Conservation (phyloP, 1,140 invertebrate species). For the Andrena cerasifolii region DNA sequence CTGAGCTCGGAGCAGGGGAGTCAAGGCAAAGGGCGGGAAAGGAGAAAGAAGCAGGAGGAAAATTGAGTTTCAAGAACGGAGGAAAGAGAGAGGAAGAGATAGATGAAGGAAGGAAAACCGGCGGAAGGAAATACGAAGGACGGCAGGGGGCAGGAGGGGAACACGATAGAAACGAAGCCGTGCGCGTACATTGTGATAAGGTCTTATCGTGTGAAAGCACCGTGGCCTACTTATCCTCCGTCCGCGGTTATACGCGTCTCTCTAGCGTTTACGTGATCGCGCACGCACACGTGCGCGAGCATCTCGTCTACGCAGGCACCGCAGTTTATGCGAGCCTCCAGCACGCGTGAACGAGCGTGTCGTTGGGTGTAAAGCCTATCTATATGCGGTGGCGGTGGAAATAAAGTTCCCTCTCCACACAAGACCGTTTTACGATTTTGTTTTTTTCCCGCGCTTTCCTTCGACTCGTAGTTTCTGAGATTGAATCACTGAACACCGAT, state of each 20-base stretch:
- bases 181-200: constrained; percentile 77
- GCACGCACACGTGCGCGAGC: constrained; percentile 22
- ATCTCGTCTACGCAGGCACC: constrained; percentile 44
- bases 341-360: constrained; percentile 18
- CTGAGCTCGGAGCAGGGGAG: neutral
- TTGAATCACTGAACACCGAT: neutral
- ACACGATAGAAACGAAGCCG: constrained; percentile 52
- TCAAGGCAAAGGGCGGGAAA: neutral
- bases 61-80: neutral
- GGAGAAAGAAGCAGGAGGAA: constrained; percentile 4
- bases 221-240: constrained; percentile 78
- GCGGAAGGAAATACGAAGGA: constrained; percentile 9
- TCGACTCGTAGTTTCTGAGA: no score
- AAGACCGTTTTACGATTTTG: constrained; percentile 13
- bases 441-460: neutral
- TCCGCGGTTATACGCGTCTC: constrained; percentile 61
- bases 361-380: constrained; percentile 1
- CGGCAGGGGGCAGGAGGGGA: constrained; percentile 1
- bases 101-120: neutral
- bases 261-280: constrained; percentile 47
- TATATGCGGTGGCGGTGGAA: neutral
- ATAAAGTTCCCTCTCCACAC: constrained; percentile 41
- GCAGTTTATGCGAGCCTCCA: constrained; percentile 33
- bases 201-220: constrained; percentile 82
- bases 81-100: neutral